Percentiles rank a stretch among this genome's conserved stretches.
phyloP scores from a whole-genome alignment of 2,797 vertebrate species.

The Gymnodraco acuticeps region DNA sequence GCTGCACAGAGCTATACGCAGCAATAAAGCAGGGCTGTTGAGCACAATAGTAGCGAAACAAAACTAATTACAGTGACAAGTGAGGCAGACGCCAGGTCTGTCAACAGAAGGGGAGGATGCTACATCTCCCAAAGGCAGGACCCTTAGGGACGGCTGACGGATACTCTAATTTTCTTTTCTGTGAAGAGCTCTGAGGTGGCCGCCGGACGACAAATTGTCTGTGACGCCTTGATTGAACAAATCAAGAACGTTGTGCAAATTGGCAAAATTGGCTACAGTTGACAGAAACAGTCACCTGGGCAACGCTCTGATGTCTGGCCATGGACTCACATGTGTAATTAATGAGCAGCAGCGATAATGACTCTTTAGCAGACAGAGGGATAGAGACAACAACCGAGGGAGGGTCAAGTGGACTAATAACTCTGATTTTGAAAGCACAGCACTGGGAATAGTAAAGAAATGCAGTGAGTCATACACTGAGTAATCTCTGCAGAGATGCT shows the following conservation, averaged over 20 bases:
- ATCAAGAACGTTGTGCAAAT: constrained; percentile 64
- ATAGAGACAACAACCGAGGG: constrained; percentile 34
- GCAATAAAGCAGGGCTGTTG: constrained; percentile 70
- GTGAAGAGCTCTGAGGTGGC: constrained; percentile 60
- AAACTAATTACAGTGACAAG: constrained; percentile 85
- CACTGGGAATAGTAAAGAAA: not conserved
- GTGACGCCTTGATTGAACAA: constrained; percentile 81
- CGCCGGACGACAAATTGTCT: constrained; percentile 74
- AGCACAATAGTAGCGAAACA: constrained; percentile 76
- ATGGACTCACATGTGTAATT: constrained; percentile 72
- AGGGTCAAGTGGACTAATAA: constrained; percentile 49
- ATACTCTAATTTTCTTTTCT: constrained; percentile 82
- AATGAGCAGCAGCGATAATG: constrained; percentile 79
- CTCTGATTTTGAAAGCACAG: constrained; percentile 19
- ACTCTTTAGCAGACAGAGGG: constrained; percentile 62
- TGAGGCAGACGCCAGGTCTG: constrained; percentile 71
- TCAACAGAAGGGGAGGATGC: constrained; percentile 60
- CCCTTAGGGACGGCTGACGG: constrained; percentile 80
- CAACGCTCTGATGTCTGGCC: constrained; percentile 37
- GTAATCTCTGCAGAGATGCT: constrained; percentile 21
- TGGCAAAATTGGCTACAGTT: constrained; percentile 81
- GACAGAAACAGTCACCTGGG: constrained; percentile 71
- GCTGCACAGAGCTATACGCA: constrained; percentile 32
- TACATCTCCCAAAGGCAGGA: constrained; percentile 69
- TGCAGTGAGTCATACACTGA: not conserved